Conservation (phyloP, 2,888 invertebrate species). For the Rhagonycha lutea region DNA sequence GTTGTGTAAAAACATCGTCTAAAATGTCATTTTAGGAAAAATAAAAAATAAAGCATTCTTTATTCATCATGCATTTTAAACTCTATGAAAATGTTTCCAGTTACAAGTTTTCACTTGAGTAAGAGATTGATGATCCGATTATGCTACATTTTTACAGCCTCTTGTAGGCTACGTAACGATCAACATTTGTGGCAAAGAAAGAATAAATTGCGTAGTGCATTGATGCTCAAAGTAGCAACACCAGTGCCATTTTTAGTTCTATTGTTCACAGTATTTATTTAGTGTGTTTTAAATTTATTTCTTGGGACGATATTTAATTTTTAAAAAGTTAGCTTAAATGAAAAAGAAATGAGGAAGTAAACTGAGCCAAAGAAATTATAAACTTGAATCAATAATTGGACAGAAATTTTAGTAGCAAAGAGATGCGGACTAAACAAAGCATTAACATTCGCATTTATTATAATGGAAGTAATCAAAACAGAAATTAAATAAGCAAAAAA, state of each 20-base stretch:
- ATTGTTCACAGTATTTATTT: neutral
- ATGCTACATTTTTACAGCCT: slow-evolving; percentile 3
- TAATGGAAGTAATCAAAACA: neutral
- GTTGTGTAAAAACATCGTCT: neutral
- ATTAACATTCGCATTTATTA: neutral
- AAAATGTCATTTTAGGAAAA: neutral
- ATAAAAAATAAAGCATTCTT: neutral
- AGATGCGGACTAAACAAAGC: neutral
- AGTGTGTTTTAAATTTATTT: neutral
- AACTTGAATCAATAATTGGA: neutral
- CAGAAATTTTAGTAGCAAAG: neutral
- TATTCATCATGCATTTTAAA: neutral
- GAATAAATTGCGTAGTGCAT: neutral
- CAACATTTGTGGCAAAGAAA: neutral
- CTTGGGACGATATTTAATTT: neutral
- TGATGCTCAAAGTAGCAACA: neutral
- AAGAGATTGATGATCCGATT: slow-evolving; percentile 3
- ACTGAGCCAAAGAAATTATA: neutral
- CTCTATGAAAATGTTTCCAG: neutral
- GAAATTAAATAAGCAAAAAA: neutral
- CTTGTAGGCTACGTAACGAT: slow-evolving; percentile 1
- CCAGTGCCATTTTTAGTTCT: neutral
- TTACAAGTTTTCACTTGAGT: slow-evolving; percentile 4
- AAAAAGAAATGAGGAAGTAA: neutral
- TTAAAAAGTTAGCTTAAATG: neutral